Conservation (phyloP, 1,140 invertebrate species). For the Atta colombica region DNA sequence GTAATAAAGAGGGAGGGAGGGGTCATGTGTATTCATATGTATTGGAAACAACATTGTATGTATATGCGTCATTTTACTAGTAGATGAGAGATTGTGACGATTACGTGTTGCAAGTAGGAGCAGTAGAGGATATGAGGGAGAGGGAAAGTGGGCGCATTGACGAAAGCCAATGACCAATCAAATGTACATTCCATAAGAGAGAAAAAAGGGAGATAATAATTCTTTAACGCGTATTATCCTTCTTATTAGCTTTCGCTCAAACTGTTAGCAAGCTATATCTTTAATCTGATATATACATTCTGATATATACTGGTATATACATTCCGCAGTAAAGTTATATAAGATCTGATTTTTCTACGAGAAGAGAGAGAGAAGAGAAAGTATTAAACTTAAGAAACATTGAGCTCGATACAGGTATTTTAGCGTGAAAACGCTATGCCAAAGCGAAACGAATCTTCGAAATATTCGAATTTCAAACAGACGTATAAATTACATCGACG, state of each 20-base stretch:
- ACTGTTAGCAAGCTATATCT: constrained; percentile 34
- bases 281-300: neutral
- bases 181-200: constrained; percentile 64
- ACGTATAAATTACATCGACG: neutral
- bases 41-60: constrained; percentile 51
- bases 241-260: constrained; percentile 55
- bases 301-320: neutral
- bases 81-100: constrained; percentile 8
- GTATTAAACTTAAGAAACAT: constrained; percentile 1
- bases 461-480: neutral
- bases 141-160: constrained; percentile 18
- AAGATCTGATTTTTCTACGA: constrained; percentile 33
- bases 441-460: neutral
- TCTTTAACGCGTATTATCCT: constrained; percentile 34
- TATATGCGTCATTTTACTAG: constrained; percentile 60
- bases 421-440: neutral
- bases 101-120: constrained; percentile 10
- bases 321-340: constrained; percentile 15
- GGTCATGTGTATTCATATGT: constrained; percentile 26
- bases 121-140: neutral
- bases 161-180: constrained; percentile 67
- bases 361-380: neutral
- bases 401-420: neutral
- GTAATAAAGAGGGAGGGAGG: neutral
- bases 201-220: constrained; percentile 58